Percentiles rank a stretch among this genome's conserved stretches.
These are phyloP conservation scores for Pollenia labialis DNA, from an alignment of 2,888 invertebrate genomes.

Conservation along the genomic window DNA sequence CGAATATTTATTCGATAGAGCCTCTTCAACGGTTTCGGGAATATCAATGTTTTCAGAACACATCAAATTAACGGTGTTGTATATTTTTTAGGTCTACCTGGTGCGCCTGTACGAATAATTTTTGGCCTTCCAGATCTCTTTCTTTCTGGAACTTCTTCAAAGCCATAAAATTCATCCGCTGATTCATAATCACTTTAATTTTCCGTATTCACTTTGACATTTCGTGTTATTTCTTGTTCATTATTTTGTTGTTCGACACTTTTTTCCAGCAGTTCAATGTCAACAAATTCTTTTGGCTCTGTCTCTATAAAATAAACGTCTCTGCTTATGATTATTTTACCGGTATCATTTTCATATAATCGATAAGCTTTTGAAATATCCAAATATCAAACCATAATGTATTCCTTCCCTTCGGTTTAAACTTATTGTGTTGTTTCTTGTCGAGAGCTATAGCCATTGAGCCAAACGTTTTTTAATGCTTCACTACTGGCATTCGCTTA, in stretches of 20 bases:
- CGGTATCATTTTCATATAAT: no score
- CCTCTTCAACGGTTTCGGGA: conserved; percentile 27
- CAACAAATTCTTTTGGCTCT: no score
- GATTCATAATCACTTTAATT: conserved; percentile 39
- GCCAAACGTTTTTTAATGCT: conserved; percentile 42
- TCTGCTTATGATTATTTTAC: no score
- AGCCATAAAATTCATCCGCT: background rate
- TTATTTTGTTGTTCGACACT: no score
- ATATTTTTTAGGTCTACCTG: conserved; percentile 44
- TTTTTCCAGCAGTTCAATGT: no score
- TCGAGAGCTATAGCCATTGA: conserved; percentile 27
- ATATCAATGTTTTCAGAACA: conserved; percentile 12
- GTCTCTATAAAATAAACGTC: no score
- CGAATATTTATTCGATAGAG: conserved; percentile 6
- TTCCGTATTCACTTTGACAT: no score
- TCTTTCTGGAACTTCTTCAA: background rate
- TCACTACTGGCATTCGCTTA: background rate
- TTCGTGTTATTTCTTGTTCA: background rate
- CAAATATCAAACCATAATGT: no score
- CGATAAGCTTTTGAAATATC: no score
- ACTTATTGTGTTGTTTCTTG: conserved; percentile 38
- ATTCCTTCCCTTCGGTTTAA: conserved; percentile 33
- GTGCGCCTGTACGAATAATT: conserved; percentile 22
- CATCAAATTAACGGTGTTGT: conserved; percentile 10
- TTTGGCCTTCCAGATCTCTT: conserved; percentile 25